phyloP scores from a whole-genome alignment of 2,113 vertebrate genomes.

The Ovibos moschatus region DNA sequence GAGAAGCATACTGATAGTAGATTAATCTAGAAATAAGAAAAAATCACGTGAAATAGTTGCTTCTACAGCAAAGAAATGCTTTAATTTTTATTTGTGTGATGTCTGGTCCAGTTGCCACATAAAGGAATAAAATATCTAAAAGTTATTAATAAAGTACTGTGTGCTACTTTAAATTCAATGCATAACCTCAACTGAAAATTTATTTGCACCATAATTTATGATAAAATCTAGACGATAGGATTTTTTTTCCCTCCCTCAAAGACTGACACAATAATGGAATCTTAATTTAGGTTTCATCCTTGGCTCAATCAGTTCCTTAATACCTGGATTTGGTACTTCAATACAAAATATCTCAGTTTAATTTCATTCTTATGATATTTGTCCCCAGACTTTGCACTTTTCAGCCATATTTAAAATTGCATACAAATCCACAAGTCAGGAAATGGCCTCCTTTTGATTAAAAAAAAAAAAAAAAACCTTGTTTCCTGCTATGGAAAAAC shows the following conservation, averaged over 20 bases:
- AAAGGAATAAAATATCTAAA: constrained; percentile 59
- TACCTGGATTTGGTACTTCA: constrained; percentile 41
- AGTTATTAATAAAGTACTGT: constrained; percentile 73
- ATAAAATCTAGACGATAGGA: constrained; percentile 69
- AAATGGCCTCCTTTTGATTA: constrained; percentile 6
- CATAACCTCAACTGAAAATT: constrained; percentile 50
- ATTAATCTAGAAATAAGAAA: constrained; percentile 18
- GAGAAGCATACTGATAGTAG: not conserved
- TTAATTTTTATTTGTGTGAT: constrained; percentile 29
- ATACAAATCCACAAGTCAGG: constrained; percentile 42
- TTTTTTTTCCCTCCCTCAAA: constrained; percentile 66
- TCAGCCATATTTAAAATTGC: constrained; percentile 28
- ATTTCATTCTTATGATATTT: constrained; percentile 50
- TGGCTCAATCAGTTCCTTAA: constrained; percentile 63
- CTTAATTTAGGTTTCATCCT: constrained; percentile 37
- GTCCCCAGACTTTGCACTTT: constrained; percentile 30
- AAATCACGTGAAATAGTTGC: not conserved
- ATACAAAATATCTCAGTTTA: constrained; percentile 38
- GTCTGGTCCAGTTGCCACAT: not conserved
- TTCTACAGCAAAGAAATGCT: not conserved
- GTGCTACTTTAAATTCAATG: constrained; percentile 72
- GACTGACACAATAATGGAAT: constrained; percentile 50
- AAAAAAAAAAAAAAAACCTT: not conserved
- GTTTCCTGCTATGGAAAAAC: constrained; percentile 21
- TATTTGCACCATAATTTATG: constrained; percentile 67